A percentile compares a stretch with the other conserved stretches of the same genome.
Conservation (phyloP, 2,113 vertebrate genomes). For the Ursus arctos region DNA sequence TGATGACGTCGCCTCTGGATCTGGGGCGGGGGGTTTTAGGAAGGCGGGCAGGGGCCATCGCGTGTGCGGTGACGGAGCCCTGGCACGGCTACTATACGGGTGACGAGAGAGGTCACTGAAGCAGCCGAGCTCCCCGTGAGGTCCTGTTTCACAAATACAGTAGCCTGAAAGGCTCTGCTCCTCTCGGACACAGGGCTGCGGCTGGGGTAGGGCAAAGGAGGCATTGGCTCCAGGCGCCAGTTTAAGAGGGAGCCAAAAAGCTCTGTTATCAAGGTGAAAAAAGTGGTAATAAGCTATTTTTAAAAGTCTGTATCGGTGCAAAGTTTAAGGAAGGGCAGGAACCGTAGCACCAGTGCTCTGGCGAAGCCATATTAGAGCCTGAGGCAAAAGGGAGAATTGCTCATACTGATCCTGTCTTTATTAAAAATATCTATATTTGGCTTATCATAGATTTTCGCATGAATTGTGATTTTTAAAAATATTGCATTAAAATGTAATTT, state of each 20-base stretch:
- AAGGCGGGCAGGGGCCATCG: not conserved
- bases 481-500: not conserved
- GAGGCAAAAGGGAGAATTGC: not conserved
- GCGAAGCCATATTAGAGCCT: not conserved
- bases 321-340: not conserved
- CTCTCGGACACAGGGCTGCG: not conserved
- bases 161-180: accelerated
- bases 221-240: not conserved
- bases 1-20: not conserved
- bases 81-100: not conserved
- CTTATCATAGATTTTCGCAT: not conserved
- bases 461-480: not conserved
- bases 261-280: not conserved
- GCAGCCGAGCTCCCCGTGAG: not conserved
- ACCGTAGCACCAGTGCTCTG: not conserved
- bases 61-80: accelerated
- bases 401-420: not conserved
- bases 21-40: not conserved
- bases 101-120: not conserved
- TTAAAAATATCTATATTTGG: not conserved
- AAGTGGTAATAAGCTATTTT: not conserved
- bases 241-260: not conserved
- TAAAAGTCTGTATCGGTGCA: not conserved
- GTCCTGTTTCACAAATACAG: not conserved
- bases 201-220: not conserved